These are phyloP conservation scores for Ptychodera flava DNA, from an alignment of 35 echinoderm and acorn worm species.

Conservation along the genomic window DNA sequence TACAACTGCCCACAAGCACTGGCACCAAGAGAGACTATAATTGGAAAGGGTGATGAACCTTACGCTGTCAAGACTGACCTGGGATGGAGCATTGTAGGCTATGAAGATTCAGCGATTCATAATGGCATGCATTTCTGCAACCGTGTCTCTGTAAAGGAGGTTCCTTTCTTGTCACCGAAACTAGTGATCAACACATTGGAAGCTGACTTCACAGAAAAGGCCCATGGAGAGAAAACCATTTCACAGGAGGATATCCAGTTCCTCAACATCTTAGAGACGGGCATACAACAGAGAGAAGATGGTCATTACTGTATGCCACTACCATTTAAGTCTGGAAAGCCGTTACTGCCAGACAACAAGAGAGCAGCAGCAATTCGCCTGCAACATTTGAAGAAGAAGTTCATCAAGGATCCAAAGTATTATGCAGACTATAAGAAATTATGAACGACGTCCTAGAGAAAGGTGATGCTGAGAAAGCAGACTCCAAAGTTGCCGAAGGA, in stretches of 20 bases:
- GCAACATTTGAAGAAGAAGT: constrained; percentile 9
- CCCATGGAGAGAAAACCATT: background rate
- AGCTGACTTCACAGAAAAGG: constrained; percentile 9
- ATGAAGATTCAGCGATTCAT: background rate
- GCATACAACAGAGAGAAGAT: constrained; percentile 12
- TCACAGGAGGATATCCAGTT: constrained; percentile 9
- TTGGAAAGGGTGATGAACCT: background rate
- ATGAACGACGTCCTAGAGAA: too few species aligned
- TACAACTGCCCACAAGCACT: constrained; percentile 14
- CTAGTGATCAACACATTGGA: constrained; percentile 26
- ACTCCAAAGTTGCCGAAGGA: background rate
- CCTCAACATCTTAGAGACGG: background rate
- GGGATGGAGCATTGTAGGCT: constrained; percentile 19
- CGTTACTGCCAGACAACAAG: constrained; percentile 5
- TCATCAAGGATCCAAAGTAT: constrained; percentile 5
- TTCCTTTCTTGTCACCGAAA: constrained; percentile 10
- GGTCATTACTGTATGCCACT: constrained; percentile 8
- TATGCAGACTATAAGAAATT: constrained; percentile 13
- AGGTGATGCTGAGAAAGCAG: too few species aligned
- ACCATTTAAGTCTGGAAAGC: background rate
- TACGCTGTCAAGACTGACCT: constrained; percentile 22
- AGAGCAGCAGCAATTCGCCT: constrained; percentile 12
- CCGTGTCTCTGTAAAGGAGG: constrained; percentile 16
- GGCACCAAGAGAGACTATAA: background rate
- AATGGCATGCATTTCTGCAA: too few species aligned